Conservation (phyloP, 2,113 vertebrate species). For the Piliocolobus tephrosceles region DNA sequence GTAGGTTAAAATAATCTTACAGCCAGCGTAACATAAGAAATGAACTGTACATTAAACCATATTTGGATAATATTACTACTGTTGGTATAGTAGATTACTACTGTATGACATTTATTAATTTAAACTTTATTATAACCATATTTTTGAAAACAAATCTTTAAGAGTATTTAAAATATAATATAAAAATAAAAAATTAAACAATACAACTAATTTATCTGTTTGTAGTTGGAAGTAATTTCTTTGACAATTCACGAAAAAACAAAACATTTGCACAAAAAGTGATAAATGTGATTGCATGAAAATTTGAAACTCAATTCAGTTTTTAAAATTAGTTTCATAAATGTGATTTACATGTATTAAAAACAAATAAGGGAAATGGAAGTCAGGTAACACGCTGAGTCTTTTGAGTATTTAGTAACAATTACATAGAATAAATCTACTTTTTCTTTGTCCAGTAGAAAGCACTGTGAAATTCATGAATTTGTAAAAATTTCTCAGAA, state of each 20-base stretch:
- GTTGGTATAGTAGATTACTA: not conserved
- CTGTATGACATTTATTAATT: not conserved
- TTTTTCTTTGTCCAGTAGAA: not conserved
- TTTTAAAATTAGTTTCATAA: not conserved
- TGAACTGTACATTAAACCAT: not conserved
- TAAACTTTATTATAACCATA: not conserved
- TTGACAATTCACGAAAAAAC: not conserved
- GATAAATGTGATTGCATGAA: not conserved
- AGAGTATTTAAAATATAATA: not conserved
- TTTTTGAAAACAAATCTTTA: not conserved
- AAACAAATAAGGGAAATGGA: not conserved
- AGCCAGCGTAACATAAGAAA: not conserved
- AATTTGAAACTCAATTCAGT: not conserved
- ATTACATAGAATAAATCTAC: not conserved
- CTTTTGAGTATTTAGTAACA: not conserved
- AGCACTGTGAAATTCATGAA: not conserved
- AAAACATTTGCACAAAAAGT: not conserved
- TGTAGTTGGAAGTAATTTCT: not conserved
- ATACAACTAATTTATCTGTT: not conserved
- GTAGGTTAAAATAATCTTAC: no score
- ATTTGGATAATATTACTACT: not conserved
- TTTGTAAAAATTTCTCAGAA: not conserved
- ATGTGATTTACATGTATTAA: not conserved
- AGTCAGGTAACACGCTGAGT: not conserved
- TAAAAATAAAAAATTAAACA: not conserved